Evolutionary conservation across 2,113 vertebrate genomes (phyloP), one percentile per base, ranked within the genome.

Genomic region (Pitta sordida): DNA sequence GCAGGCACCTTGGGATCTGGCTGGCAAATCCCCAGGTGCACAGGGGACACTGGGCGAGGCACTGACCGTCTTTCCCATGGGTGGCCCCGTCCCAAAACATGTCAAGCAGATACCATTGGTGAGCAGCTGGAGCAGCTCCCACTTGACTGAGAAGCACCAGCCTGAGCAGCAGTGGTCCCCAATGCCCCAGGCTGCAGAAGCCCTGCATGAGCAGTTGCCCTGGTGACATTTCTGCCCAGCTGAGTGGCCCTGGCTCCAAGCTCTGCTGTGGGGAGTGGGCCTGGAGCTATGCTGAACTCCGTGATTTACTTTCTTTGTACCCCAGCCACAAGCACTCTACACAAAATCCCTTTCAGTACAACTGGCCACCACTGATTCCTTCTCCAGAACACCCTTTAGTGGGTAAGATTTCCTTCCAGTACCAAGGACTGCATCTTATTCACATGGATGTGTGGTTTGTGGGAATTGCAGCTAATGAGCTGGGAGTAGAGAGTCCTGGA

Each of bases 211-310:
- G 36, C 8, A 51, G 49, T 29, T 37, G 39, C 30, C 43, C 11
- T 10, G 30, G n/a, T 44, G 70, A 88, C 20, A 8, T 23, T 63
- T 49, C n/a, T 73, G 58, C 27, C 53, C 26, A 6, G 1, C 1
- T 0, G 1, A 85, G 53, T 1, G 1, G 30, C 18, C 39, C n/a
- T 2, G 0, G 32, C 0, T 0, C 26, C 2, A 2, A 87, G 34
- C 32, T 39, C 34, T 75, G 51, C 32, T 27, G 15, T 4, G 7
- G 13, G 19, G 20, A 81, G 20, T 5, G 10, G 9, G 44, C 75
- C 58, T 74, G 68, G 69, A n/a, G 10, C 63, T 86, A 71, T 62
- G 52, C 51, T 56, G 23, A 29, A 32, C 49, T 79, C 21, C 27
- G 60, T 6, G 14, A 17, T 52, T 65, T 70, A 19, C 39, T 69